Conservation (phyloP, 2,888 invertebrate genomes). For the Dolichomitus sp. region DNA sequence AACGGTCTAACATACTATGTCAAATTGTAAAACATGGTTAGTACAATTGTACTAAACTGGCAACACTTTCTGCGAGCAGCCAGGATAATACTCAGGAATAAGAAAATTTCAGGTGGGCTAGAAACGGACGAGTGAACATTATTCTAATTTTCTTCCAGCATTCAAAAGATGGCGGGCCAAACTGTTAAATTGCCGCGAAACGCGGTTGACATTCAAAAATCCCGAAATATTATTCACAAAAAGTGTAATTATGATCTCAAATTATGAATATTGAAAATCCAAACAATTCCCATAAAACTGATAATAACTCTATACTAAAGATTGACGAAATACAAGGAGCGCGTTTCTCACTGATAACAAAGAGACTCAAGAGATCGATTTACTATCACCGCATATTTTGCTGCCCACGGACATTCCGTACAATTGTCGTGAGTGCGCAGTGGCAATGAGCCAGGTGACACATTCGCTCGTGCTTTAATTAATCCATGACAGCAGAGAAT, state of each 20-base stretch:
- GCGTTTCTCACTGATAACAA: no score
- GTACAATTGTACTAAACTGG: no score
- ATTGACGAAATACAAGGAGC: not conserved
- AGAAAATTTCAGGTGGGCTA: not conserved
- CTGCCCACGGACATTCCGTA: not conserved
- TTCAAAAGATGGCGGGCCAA: slow-evolving; percentile 40
- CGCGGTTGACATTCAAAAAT: not conserved
- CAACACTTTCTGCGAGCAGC: no score
- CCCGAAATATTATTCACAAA: not conserved
- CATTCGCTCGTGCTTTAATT: slow-evolving; percentile 22
- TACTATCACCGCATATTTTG: slow-evolving; percentile 18
- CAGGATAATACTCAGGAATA: no score
- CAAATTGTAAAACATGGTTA: no score
- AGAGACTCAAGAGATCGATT: slow-evolving; percentile 12
- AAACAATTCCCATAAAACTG: not conserved
- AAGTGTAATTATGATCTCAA: not conserved
- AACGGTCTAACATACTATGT: no score
- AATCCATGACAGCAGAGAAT: slow-evolving; percentile 15
- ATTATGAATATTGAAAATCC: not conserved
- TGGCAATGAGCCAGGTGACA: slow-evolving; percentile 28
- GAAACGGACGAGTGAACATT: not conserved
- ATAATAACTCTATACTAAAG: not conserved
- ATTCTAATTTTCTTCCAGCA: not conserved
- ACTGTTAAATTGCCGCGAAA: not conserved
- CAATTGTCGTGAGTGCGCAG: slow-evolving; percentile 52